Percentiles rank a stretch among this genome's conserved stretches.
These are phyloP conservation scores for Lamellibrachia columna DNA, from an alignment of 2,888 invertebrate species.

Conservation along the genomic window DNA sequence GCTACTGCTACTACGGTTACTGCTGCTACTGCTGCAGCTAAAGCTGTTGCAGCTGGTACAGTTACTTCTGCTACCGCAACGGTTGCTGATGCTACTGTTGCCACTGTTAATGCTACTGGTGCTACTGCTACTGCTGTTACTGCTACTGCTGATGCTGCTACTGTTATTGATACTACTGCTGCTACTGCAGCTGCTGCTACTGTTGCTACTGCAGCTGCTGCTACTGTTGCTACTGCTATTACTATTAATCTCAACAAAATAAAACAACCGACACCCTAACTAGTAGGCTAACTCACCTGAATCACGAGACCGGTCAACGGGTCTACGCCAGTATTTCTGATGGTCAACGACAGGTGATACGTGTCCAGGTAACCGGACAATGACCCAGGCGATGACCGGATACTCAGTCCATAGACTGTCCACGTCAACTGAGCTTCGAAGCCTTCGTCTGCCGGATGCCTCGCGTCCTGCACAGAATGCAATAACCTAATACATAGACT, in stretches of 20 bases:
- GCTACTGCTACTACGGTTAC: not conserved
- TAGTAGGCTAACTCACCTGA: conserved; percentile 26
- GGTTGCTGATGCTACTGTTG: not conserved
- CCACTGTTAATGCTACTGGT: not conserved
- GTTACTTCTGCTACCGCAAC: not conserved
- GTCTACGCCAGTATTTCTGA: conserved; percentile 37
- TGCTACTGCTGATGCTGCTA: no score
- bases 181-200: no score
- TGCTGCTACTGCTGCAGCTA: not conserved
- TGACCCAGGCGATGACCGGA: conserved; percentile 24
- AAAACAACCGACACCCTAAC: no score
- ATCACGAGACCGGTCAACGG: conserved; percentile 29
- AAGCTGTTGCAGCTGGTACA: not conserved
- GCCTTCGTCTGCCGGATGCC: conserved; percentile 33
- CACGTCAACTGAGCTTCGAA: conserved; percentile 31
- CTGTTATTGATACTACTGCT: no score
- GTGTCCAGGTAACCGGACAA: conserved; percentile 28
- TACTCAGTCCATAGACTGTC: conserved; percentile 36
- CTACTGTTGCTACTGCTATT: no score
- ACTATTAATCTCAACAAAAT: no score
- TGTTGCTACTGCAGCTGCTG: no score
- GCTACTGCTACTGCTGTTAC: not conserved
- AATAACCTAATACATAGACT: not conserved
- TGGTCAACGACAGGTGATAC: conserved; percentile 26
- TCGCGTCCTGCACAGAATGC: conserved; percentile 24